Evolutionary conservation across 1,140 invertebrate genomes (phyloP).

Genomic region (Oryctes rhinoceros): DNA sequence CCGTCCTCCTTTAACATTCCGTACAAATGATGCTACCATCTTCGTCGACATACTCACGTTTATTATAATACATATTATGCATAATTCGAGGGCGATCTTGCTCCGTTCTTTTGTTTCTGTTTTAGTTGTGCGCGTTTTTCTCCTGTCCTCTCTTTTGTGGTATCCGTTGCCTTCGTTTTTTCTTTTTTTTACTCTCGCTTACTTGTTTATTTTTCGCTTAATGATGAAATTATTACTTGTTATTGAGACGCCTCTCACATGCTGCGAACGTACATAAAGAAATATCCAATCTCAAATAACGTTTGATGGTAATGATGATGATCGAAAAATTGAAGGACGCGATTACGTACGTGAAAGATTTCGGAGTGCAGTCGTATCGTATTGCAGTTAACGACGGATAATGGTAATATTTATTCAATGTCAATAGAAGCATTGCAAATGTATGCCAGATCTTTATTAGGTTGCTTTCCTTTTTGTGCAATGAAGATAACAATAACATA

Average conservation of each 20-base stretch:
- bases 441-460: neutral
- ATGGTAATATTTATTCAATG: neutral
- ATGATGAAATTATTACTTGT: neutral
- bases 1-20: neutral
- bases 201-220: neutral
- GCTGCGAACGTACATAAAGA: neutral
- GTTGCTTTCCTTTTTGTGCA: neutral
- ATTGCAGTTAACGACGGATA: too few relatives aligned
- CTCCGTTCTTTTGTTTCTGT: neutral
- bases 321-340: neutral
- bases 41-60: constrained; percentile 12
- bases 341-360: neutral
- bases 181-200: neutral
- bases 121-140: neutral
- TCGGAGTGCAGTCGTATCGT: neutral
- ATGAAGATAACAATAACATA: too few relatives aligned
- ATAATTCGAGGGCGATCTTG: constrained; percentile 32
- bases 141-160: neutral
- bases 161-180: too few relatives aligned
- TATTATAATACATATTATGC: constrained; percentile 28
- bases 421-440: neutral
- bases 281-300: neutral
- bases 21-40: neutral
- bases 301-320: neutral
- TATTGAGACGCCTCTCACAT: neutral